phyloP scores from a whole-genome alignment of 2,888 invertebrate species.

The Lasioglossum vierecki region DNA sequence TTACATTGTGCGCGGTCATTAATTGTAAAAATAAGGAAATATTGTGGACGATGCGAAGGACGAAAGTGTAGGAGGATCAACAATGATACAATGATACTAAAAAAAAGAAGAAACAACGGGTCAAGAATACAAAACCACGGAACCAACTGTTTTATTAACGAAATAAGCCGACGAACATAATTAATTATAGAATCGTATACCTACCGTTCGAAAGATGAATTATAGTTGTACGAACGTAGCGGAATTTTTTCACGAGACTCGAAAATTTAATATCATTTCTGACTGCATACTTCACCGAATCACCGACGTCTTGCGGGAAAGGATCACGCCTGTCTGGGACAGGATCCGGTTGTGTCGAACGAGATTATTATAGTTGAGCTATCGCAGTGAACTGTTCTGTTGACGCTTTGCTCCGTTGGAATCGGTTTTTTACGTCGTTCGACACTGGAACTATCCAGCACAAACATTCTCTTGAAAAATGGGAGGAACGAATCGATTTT shows the following conservation, averaged over 20 bases:
- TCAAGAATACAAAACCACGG: conserved; percentile 29
- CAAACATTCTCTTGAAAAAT: background rate
- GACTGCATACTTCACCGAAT: conserved; percentile 36
- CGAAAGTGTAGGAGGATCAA: background rate
- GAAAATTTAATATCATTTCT: conserved; percentile 44
- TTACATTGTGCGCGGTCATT: conserved; percentile 47
- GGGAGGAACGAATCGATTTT: background rate
- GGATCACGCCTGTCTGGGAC: conserved; percentile 7
- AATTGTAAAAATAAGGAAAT: conserved; percentile 17
- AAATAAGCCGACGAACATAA: conserved; percentile 37
- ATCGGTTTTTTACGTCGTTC: background rate
- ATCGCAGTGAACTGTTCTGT: background rate
- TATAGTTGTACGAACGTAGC: conserved; percentile 49
- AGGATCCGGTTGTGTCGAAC: conserved; percentile 12
- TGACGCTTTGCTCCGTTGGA: background rate
- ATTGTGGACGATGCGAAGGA: background rate
- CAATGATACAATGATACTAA: conserved; percentile 1
- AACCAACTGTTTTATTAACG: conserved; percentile 64
- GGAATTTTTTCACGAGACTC: conserved; percentile 60
- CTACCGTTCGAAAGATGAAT: conserved; percentile 25
- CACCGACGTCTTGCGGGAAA: conserved; percentile 23
- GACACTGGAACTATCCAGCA: background rate
- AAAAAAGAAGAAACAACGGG: background rate
- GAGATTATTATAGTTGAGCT: background rate
- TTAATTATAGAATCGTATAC: conserved; percentile 37